phyloP scores from a whole-genome alignment of 30 jellyfish, hydroid and myxozoan genomes.

The Pelagia noctiluca region DNA sequence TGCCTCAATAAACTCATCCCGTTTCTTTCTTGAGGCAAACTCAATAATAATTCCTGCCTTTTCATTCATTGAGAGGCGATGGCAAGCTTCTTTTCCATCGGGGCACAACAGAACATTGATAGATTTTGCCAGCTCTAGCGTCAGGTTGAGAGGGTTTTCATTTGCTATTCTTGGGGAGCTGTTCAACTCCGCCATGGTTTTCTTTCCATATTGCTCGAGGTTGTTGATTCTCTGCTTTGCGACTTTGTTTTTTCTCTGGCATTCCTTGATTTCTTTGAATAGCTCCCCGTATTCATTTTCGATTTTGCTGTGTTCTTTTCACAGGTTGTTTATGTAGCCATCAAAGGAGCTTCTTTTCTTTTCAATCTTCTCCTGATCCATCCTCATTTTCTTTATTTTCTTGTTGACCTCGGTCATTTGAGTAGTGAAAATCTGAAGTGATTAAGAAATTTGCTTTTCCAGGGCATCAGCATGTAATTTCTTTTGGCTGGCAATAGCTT shows the following conservation, averaged over 20 bases:
- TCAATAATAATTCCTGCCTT: constrained; percentile 7
- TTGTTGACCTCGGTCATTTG: neutral
- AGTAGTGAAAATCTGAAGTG: neutral
- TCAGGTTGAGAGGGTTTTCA: neutral
- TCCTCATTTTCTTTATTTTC: neutral
- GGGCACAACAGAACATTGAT: neutral
- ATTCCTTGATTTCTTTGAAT: neutral
- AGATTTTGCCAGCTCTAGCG: neutral
- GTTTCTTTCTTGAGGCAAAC: neutral
- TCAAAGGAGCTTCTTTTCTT: neutral
- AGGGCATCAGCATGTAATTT: neutral
- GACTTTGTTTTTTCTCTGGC: neutral
- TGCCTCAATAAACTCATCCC: neutral
- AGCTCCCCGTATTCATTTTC: neutral
- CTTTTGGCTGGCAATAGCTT: constrained; percentile 4
- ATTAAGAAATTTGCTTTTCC: neutral
- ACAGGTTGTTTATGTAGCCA: neutral
- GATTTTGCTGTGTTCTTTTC: neutral
- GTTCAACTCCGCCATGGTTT: neutral
- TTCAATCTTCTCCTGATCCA: neutral
- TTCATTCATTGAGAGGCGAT: neutral
- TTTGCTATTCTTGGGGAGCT: neutral
- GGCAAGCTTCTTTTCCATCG: neutral
- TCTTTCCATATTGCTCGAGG: constrained; percentile 1
- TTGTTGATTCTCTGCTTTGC: neutral